These are phyloP conservation scores for Sander vitreus DNA, from an alignment of 2,113 vertebrate genomes.

Conservation along the genomic window DNA sequence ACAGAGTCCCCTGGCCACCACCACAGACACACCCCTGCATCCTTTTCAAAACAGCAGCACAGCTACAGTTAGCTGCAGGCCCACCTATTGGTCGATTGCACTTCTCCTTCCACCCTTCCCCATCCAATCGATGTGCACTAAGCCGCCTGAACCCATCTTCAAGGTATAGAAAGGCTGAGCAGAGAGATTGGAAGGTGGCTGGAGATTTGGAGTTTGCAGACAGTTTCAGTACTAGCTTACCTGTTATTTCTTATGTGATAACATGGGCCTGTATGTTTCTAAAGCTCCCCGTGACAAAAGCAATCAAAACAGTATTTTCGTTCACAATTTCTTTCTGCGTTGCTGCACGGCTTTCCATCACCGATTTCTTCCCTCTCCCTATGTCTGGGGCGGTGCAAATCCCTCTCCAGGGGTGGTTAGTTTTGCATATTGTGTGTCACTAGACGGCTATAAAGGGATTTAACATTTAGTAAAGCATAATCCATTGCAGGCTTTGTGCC, in stretches of 20 bases:
- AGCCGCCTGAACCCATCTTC: constrained; percentile 70
- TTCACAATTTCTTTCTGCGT: constrained; percentile 16
- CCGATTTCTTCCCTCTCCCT: constrained; percentile 15
- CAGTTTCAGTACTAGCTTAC: constrained; percentile 56
- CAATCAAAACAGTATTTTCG: constrained; percentile 65
- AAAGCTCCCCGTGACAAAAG: constrained; percentile 62
- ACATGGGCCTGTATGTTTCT: constrained; percentile 35
- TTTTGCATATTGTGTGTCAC: constrained; percentile 87
- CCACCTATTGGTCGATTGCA: constrained; percentile 53
- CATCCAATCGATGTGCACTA: constrained; percentile 72
- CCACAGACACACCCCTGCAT: constrained; percentile 48
- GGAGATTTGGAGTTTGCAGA: constrained; percentile 42
- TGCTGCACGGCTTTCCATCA: constrained; percentile 36
- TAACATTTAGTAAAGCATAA: constrained; percentile 85
- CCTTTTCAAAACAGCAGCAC: constrained; percentile 51
- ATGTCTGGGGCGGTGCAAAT: constrained; percentile 71
- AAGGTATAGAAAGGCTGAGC: constrained; percentile 68
- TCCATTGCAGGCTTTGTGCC: constrained; percentile 82
- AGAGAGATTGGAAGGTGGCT: constrained; percentile 55
- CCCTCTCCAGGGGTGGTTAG: constrained; percentile 83
- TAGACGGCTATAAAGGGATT: constrained; percentile 86
- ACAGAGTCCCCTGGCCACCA: constrained; percentile 46
- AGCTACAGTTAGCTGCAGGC: constrained; percentile 56
- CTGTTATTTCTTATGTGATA: constrained; percentile 59
- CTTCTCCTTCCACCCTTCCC: constrained; percentile 50